These are phyloP conservation scores for Theretra japonica DNA, from an alignment of 2,888 invertebrate species.

Conservation along the genomic window DNA sequence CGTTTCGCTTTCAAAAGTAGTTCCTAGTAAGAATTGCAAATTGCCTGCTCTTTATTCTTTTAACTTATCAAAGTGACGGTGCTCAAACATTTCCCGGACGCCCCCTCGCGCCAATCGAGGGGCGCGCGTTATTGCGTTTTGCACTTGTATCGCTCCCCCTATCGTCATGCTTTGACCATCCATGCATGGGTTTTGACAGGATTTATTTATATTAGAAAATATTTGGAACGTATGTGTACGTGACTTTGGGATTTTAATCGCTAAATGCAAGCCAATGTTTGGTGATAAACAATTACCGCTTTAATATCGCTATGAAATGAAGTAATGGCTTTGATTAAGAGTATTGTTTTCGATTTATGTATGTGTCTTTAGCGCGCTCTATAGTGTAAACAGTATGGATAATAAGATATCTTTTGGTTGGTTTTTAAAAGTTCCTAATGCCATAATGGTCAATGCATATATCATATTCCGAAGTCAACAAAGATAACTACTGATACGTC, in stretches of 20 bases:
- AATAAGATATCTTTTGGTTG: too few species aligned
- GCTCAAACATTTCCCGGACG: neutral
- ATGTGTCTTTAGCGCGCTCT: too few species aligned
- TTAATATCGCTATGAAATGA: too few species aligned
- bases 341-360: too few species aligned
- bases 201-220: constrained; percentile 1
- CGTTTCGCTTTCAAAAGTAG: neutral
- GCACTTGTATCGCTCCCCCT: neutral
- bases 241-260: neutral
- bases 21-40: neutral
- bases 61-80: neutral
- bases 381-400: too few species aligned
- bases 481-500: too few species aligned
- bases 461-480: too few species aligned
- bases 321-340: too few species aligned
- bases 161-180: neutral
- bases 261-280: neutral
- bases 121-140: constrained; percentile 8
- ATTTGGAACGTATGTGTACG: neutral
- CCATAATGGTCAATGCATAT: too few species aligned
- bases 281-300: too few species aligned
- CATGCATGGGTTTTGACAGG: neutral
- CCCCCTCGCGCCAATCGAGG: neutral
- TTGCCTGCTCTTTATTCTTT: neutral
- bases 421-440: too few species aligned